Percentiles rank a stretch among this genome's conserved stretches.
Evolutionary conservation across 2,888 invertebrate species (phyloP).

Genomic region (Biston stratarius): DNA sequence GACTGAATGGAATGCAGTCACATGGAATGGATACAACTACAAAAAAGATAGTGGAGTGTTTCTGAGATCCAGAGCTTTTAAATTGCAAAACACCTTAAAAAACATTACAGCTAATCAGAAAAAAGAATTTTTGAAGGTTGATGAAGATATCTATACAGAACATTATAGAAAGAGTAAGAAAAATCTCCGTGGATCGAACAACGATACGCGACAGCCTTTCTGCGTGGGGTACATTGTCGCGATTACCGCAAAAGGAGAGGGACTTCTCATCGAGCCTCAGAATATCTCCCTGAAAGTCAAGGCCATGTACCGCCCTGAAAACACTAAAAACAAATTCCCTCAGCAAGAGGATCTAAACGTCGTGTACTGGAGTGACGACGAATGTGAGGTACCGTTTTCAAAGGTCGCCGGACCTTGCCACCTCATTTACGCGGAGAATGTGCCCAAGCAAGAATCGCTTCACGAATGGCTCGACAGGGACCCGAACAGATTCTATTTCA

Average conservation of each 20-base stretch:
- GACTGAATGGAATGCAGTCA: slow-evolving; percentile 81
- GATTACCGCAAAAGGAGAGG: slow-evolving; percentile 85
- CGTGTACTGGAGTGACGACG: slow-evolving; percentile 92
- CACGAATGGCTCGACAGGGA: slow-evolving; percentile 89
- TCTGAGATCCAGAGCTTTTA: slow-evolving; percentile 88
- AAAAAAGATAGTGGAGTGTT: slow-evolving; percentile 90
- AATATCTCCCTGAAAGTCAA: slow-evolving; percentile 89
- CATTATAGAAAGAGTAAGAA: slow-evolving; percentile 91
- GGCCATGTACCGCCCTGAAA: slow-evolving; percentile 91
- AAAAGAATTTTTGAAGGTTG: slow-evolving; percentile 81
- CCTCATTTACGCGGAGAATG: slow-evolving; percentile 88
- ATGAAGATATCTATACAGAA: slow-evolving; percentile 92
- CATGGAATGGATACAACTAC: slow-evolving; percentile 87
- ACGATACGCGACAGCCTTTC: slow-evolving; percentile 91
- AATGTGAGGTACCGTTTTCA: slow-evolving; percentile 86
- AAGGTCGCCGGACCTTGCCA: slow-evolving; percentile 90
- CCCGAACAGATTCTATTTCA: slow-evolving; percentile 91
- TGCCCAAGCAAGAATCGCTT: slow-evolving; percentile 78
- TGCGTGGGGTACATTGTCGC: slow-evolving; percentile 89
- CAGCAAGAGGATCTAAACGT: slow-evolving; percentile 90
- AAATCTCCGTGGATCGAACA: slow-evolving; percentile 89
- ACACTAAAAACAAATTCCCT: slow-evolving; percentile 88
- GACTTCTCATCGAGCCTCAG: slow-evolving; percentile 81
- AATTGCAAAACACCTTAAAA: slow-evolving; percentile 76
- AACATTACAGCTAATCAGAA: slow-evolving; percentile 46